A percentile compares a stretch with the other conserved stretches of the same genome.
Evolutionary conservation across 2,888 invertebrate species (phyloP).

Genomic region (Drosophila putrida): DNA sequence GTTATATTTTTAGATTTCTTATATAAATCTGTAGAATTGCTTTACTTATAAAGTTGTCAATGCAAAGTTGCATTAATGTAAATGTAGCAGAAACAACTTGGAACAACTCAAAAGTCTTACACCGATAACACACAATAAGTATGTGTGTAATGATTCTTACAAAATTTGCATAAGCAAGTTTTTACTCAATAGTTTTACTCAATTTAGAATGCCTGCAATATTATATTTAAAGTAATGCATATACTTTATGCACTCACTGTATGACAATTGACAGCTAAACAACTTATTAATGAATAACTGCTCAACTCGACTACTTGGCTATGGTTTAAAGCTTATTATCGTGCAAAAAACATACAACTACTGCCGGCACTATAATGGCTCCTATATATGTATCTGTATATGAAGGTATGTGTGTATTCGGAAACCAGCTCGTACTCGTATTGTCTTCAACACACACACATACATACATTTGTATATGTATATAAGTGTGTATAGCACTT

Average conservation of each 20-base stretch:
- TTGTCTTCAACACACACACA: slow-evolving; percentile 10
- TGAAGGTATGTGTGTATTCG: slow-evolving; percentile 12
- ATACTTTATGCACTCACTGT: slow-evolving; percentile 51
- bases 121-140: slow-evolving; percentile 3
- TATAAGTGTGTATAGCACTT: slow-evolving; percentile 72
- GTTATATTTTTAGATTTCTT: slow-evolving; percentile 9
- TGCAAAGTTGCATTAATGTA: background rate
- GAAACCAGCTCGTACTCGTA: slow-evolving; percentile 21
- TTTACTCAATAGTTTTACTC: slow-evolving; percentile 28
- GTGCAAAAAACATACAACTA: slow-evolving; percentile 46
- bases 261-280: slow-evolving; percentile 71
- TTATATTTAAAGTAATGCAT: slow-evolving; percentile 30
- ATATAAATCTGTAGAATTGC: background rate
- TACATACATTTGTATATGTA: background rate
- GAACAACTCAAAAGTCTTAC: slow-evolving; percentile 9
- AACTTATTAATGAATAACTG: slow-evolving; percentile 77
- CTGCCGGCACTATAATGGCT: slow-evolving; percentile 67
- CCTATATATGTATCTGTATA: slow-evolving; percentile 6
- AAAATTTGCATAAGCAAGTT: slow-evolving; percentile 45
- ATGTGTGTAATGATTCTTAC: slow-evolving; percentile 29
- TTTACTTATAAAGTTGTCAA: slow-evolving; percentile 4
- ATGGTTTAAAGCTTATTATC: slow-evolving; percentile 73
- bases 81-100: slow-evolving; percentile 14
- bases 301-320: slow-evolving; percentile 43
- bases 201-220: slow-evolving; percentile 32